Evolutionary conservation across 2,113 vertebrate species (phyloP).

Genomic region (Grammomys dolichurus): DNA sequence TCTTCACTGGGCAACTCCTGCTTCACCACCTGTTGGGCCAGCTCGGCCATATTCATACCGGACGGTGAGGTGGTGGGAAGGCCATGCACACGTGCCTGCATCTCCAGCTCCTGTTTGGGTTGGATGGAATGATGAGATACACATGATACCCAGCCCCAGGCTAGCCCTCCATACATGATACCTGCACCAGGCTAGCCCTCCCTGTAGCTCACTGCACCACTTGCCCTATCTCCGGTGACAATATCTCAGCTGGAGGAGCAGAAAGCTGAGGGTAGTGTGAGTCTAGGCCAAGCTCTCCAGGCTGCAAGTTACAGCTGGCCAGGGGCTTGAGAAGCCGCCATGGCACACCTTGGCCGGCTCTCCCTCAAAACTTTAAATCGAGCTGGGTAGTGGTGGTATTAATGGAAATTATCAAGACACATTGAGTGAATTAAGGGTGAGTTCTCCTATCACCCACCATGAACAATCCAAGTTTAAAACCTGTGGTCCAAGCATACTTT

Average conservation of each 20-base stretch:
- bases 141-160: background rate
- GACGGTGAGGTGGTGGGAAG: conserved; percentile 93
- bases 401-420: background rate
- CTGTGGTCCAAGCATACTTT: background rate
- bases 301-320: conserved; percentile 29
- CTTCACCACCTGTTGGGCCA: conserved; percentile 92
- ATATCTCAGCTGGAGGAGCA: background rate
- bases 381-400: background rate
- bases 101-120: conserved; percentile 95
- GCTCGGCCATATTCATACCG: conserved; percentile 90
- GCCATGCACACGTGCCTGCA: conserved; percentile 96
- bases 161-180: background rate
- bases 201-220: background rate
- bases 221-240: background rate
- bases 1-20: conserved; percentile 92
- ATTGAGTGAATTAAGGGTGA: background rate
- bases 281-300: background rate
- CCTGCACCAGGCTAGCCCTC: background rate
- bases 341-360: background rate
- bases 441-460: background rate
- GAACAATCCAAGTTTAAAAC: background rate
- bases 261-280: background rate
- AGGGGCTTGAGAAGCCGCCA: background rate
- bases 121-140: conserved; percentile 17
- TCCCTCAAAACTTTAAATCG: background rate